Evolutionary conservation across 2,888 invertebrate genomes (phyloP).

Genomic region (Diaprepes abbreviatus): DNA sequence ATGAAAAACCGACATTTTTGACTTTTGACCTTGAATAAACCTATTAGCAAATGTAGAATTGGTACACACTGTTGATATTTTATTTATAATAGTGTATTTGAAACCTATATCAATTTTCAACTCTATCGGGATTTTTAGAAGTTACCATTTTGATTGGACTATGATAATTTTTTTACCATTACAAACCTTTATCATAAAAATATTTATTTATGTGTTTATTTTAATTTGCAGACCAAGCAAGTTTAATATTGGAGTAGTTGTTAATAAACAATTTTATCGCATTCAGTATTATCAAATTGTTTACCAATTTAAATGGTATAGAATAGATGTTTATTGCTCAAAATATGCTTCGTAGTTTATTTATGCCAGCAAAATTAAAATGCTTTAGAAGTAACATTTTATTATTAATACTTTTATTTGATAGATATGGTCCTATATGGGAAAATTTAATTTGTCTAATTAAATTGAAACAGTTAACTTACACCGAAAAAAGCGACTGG

Average conservation of each 20-base stretch:
- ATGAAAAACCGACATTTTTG: no score
- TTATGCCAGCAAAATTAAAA: neutral
- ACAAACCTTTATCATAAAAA: no score
- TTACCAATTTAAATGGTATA: slow-evolving; percentile 12
- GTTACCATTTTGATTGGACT: no score
- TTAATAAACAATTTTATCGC: slow-evolving; percentile 1
- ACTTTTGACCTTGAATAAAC: no score
- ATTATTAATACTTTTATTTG: neutral
- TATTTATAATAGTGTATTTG: no score
- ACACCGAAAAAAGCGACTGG: no score
- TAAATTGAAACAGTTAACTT: neutral
- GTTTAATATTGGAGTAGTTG: slow-evolving; percentile 5
- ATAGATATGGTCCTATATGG: neutral
- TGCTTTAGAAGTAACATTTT: neutral
- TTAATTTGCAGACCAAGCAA: neutral
- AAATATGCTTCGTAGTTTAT: neutral
- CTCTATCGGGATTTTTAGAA: no score
- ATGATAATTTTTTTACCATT: no score
- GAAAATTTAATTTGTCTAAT: neutral
- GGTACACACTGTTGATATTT: no score
- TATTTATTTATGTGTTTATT: no score
- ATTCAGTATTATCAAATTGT: slow-evolving; percentile 1
- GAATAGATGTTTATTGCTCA: slow-evolving; percentile 4
- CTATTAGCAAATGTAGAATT: no score
- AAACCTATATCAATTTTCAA: no score